Percentiles rank a stretch among this genome's conserved stretches.
Conservation (phyloP, 2,113 vertebrate genomes). For the Microtus montanus region DNA sequence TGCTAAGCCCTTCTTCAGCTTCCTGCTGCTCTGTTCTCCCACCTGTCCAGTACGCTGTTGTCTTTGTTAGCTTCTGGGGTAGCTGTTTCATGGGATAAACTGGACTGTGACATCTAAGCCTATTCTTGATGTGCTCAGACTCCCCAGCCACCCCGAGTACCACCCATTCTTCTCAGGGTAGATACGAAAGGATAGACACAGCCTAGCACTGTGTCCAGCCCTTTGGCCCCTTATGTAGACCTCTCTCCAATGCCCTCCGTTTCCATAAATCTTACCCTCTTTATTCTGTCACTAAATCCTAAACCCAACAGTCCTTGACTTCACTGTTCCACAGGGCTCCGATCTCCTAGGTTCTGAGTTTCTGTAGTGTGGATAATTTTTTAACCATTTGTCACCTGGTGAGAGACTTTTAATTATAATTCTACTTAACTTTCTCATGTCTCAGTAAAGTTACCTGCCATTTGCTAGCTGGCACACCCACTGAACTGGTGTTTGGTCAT, state of each 20-base stretch:
- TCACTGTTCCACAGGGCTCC: neutral
- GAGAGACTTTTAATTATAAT: neutral
- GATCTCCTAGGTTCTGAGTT: neutral
- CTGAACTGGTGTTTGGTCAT: neutral
- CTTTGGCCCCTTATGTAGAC: neutral
- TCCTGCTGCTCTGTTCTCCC: neutral
- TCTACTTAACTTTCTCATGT: neutral
- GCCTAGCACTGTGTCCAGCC: neutral
- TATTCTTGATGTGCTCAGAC: neutral
- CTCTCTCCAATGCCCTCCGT: neutral
- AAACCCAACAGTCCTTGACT: neutral
- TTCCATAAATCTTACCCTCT: neutral
- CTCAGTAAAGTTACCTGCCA: neutral
- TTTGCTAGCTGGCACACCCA: neutral
- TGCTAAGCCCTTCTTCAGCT: neutral
- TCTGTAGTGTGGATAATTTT: neutral
- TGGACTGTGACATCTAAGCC: neutral
- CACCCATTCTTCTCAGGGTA: neutral
- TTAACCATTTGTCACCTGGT: neutral
- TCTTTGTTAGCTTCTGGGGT: neutral
- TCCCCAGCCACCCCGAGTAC: neutral
- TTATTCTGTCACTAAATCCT: neutral
- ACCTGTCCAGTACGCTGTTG: neutral
- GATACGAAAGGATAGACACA: neutral
- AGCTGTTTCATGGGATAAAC: neutral